A percentile compares a stretch with the other conserved stretches of the same genome.
phyloP scores from a whole-genome alignment of 2,888 invertebrate species.

The Epirrita christyi region DNA sequence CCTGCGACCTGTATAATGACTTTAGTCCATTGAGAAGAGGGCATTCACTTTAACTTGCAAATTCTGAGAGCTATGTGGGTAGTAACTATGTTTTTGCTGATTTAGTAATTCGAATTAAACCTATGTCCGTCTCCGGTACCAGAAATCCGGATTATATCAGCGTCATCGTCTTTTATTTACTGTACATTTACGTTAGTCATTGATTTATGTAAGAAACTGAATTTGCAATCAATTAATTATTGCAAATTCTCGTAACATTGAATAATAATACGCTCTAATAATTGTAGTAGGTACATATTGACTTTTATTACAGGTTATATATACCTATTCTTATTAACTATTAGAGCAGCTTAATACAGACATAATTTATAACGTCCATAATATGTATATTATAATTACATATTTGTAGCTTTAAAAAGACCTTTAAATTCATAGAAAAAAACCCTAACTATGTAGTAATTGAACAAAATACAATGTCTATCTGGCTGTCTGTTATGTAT shows the following conservation, averaged over 20 bases:
- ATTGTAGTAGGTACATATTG: not conserved
- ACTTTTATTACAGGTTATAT: not conserved
- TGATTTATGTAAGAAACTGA: not conserved
- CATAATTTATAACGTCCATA: too few relatives aligned
- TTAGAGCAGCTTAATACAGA: too few relatives aligned
- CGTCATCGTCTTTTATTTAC: not conserved
- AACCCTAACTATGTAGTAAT: too few relatives aligned
- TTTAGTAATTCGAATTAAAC: not conserved
- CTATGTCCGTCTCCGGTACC: slow-evolving; percentile 23
- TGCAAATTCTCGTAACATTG: not conserved
- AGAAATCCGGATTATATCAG: slow-evolving; percentile 10
- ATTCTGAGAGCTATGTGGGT: too few relatives aligned
- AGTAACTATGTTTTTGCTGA: not conserved
- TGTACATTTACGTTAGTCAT: not conserved
- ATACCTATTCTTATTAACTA: not conserved
- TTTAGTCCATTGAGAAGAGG: too few relatives aligned
- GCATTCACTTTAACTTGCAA: too few relatives aligned
- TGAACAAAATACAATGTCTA: too few relatives aligned
- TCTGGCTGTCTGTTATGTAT: too few relatives aligned
- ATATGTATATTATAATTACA: too few relatives aligned
- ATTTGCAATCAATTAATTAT: not conserved
- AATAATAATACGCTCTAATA: not conserved
- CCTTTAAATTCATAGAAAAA: too few relatives aligned
- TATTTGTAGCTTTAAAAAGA: too few relatives aligned
- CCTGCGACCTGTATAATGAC: too few relatives aligned